A percentile compares a stretch with the other conserved stretches of the same genome.
Conservation (phyloP, 2,797 vertebrate species). For the Fistularia tabacaria region DNA sequence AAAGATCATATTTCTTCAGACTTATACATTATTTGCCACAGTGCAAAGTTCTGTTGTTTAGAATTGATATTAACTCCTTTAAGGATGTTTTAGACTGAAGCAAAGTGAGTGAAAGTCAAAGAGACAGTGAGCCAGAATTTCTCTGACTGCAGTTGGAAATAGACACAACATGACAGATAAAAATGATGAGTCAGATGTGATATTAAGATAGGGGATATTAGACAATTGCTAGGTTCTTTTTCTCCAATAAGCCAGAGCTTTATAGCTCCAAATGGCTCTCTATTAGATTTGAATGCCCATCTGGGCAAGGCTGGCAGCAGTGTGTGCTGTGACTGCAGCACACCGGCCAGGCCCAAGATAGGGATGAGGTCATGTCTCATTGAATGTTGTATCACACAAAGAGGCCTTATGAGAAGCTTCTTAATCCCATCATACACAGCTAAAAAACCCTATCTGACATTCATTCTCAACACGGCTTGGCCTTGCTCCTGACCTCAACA, state of each 20-base stretch:
- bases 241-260: conserved; percentile 65
- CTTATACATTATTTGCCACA: too few relatives aligned
- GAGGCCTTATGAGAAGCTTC: conserved; percentile 71
- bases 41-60: not conserved
- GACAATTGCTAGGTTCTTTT: conserved; percentile 62
- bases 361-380: conserved; percentile 82
- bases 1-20: not conserved
- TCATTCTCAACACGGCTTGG: conserved; percentile 42
- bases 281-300: conserved; percentile 80
- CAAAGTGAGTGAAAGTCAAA: conserved; percentile 20
- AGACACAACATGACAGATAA: conserved; percentile 56
- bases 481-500: conserved; percentile 24
- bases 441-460: conserved; percentile 55
- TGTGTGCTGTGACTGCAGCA: conserved; percentile 61
- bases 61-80: conserved; percentile 9
- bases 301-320: conserved; percentile 73
- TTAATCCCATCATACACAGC: conserved; percentile 71
- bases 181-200: conserved; percentile 56
- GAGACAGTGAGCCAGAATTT: conserved; percentile 28
- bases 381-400: conserved; percentile 73
- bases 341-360: conserved; percentile 70
- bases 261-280: conserved; percentile 76
- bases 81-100: conserved; percentile 14
- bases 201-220: conserved; percentile 63
- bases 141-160: conserved; percentile 43